Evolutionary conservation across 1,140 invertebrate genomes (phyloP).

Genomic region (Bombus ignitus): DNA sequence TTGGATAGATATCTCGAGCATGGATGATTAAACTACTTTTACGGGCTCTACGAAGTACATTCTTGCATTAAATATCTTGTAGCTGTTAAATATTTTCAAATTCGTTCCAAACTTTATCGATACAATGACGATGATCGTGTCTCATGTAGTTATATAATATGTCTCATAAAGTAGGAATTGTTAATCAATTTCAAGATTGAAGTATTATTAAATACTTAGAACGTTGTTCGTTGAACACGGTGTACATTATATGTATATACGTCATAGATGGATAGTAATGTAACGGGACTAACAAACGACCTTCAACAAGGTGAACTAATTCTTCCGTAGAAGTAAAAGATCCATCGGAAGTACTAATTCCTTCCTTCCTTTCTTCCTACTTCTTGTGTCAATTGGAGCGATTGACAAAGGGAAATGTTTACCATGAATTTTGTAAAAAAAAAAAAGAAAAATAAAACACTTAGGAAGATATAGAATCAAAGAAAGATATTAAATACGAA

Average conservation of each 20-base stretch:
- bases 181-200: background rate
- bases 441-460: background rate
- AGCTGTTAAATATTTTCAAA: too few species aligned
- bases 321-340: background rate
- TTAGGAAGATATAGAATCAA: background rate
- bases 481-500: background rate
- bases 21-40: too few species aligned
- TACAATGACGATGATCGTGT: too few species aligned
- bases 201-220: background rate
- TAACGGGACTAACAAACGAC: constrained; percentile 58
- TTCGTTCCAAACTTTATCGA: too few species aligned
- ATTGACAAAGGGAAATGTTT: background rate
- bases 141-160: too few species aligned
- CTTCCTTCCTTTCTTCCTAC: background rate
- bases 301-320: constrained; percentile 42
- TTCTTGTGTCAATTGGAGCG: background rate
- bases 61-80: too few species aligned
- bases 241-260: background rate
- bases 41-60: too few species aligned
- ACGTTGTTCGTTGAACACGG: constrained; percentile 41
- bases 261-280: constrained; percentile 33
- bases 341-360: background rate
- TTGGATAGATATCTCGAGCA: too few species aligned
- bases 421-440: background rate
- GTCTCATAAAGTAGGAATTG: background rate